Evolutionary conservation across 2,797 vertebrate genomes (phyloP).

Genomic region (Spinus pinus): DNA sequence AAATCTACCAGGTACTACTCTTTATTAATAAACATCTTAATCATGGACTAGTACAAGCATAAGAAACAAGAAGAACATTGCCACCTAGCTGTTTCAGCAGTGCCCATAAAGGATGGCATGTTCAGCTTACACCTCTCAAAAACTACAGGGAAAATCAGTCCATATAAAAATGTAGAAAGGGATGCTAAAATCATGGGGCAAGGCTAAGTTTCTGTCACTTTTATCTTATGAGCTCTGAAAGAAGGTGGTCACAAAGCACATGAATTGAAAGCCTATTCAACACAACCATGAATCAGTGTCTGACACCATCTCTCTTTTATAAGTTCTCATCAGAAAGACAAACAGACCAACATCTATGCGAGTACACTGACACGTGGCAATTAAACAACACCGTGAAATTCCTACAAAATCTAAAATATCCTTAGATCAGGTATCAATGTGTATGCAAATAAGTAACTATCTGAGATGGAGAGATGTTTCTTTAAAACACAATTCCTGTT

Average conservation of each 20-base stretch:
- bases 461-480: neutral
- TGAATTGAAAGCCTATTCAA: constrained; percentile 2
- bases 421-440: neutral
- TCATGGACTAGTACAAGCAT: neutral
- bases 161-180: neutral
- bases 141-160: neutral
- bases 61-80: constrained; percentile 69
- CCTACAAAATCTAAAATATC: constrained; percentile 24
- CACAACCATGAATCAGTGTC: neutral
- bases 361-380: neutral
- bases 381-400: neutral
- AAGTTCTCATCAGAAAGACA: constrained; percentile 51
- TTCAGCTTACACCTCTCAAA: neutral
- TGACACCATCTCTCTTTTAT: constrained; percentile 42
- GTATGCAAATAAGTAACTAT: neutral
- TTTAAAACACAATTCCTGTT: neutral
- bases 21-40: constrained; percentile 56
- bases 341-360: neutral
- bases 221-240: neutral
- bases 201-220: neutral
- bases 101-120: neutral
- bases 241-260: neutral
- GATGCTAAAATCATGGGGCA: neutral
- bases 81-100: constrained; percentile 60
- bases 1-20: constrained; percentile 19